These are phyloP conservation scores for Apistogramma diplotaenia DNA, from an alignment of 2,113 vertebrate species.

Conservation along the genomic window DNA sequence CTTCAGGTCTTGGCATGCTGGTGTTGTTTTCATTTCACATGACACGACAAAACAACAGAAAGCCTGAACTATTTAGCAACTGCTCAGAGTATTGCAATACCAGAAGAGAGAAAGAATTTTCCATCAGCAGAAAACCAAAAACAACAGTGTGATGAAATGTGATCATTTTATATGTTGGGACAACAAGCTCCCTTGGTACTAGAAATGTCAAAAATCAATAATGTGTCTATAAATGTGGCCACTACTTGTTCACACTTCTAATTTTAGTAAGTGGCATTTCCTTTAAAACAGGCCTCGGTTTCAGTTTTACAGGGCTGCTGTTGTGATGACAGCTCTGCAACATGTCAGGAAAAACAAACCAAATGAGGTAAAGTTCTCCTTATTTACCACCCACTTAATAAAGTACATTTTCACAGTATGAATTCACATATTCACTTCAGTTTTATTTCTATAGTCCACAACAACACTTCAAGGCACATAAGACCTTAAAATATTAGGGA, in stretches of 20 bases:
- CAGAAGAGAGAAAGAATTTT: constrained; percentile 25
- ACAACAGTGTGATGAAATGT: constrained; percentile 40
- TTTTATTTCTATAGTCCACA: not conserved
- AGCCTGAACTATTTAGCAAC: constrained; percentile 44
- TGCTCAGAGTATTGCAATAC: not conserved
- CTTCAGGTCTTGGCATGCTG: constrained; percentile 36
- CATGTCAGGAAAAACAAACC: not conserved
- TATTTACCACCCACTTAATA: too few relatives aligned
- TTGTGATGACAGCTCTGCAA: constrained; percentile 12
- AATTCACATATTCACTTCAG: not conserved
- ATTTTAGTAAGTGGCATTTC: constrained; percentile 27
- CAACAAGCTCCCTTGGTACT: not conserved
- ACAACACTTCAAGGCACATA: too few relatives aligned
- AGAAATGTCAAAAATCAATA: constrained; percentile 20
- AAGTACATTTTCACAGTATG: too few relatives aligned
- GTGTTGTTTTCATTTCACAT: constrained; percentile 50
- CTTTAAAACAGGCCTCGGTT: not conserved
- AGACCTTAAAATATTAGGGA: not conserved
- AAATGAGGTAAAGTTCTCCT: constrained; percentile 6
- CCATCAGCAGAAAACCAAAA: constrained; percentile 10
- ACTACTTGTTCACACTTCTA: constrained; percentile 20
- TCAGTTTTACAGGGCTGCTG: not conserved
- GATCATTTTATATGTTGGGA: constrained; percentile 14
- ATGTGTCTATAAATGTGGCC: too few relatives aligned
- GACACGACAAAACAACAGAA: constrained; percentile 16